These are phyloP conservation scores for Zele albiditarsus DNA, from an alignment of 2,888 invertebrate species.

Conservation along the genomic window DNA sequence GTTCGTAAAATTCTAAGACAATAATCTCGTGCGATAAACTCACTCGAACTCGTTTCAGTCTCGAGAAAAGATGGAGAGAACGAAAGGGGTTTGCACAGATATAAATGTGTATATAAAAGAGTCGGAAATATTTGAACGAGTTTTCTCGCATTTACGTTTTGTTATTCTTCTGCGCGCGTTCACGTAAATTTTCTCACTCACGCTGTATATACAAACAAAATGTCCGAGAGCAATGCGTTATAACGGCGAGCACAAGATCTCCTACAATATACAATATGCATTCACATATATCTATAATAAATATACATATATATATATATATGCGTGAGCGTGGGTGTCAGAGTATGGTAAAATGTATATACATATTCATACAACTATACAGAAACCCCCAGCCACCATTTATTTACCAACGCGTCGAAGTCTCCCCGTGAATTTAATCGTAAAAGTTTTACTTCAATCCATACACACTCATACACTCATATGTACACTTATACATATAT, in stretches of 20 bases:
- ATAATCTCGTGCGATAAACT: not conserved
- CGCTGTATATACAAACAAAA: not conserved
- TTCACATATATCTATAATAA: not conserved
- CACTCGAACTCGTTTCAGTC: not conserved
- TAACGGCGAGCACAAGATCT: not conserved
- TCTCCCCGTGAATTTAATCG: conserved; percentile 48
- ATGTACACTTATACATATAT: not conserved
- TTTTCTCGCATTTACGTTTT: conserved; percentile 3
- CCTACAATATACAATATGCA: not conserved
- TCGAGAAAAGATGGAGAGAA: not conserved
- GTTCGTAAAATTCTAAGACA: conserved; percentile 1
- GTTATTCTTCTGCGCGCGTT: not conserved
- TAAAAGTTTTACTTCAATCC: conserved; percentile 46
- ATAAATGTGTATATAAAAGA: conserved; percentile 9
- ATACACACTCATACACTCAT: not conserved
- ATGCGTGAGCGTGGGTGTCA: not conserved
- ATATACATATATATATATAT: not conserved
- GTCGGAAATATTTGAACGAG: conserved; percentile 7
- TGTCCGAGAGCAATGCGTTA: not conserved
- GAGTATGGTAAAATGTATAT: not conserved
- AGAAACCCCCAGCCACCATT: conserved; percentile 38
- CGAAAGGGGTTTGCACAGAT: not conserved
- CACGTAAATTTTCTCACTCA: conserved; percentile 7
- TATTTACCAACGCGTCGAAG: conserved; percentile 49
- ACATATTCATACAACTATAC: not conserved